Evolutionary conservation across 2,113 vertebrate genomes (phyloP).

Genomic region (Megatriorchis doriae): DNA sequence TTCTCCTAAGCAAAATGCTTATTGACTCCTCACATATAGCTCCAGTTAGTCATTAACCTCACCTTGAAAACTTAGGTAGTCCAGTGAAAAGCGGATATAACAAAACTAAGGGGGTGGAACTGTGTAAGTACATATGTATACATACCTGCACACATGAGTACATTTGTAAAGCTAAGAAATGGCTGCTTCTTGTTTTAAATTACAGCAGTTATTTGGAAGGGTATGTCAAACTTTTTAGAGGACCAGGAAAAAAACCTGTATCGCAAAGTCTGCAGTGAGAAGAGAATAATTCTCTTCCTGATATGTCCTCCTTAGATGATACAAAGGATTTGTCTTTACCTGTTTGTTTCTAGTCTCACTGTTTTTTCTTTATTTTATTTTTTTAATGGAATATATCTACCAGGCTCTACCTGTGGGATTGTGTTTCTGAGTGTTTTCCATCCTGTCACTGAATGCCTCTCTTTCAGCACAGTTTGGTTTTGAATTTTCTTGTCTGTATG

Average conservation of each 20-base stretch:
- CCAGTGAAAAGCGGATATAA: neutral
- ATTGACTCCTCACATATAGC: neutral
- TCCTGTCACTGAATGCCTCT: neutral
- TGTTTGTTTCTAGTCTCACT: neutral
- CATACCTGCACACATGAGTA: neutral
- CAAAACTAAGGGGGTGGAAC: neutral
- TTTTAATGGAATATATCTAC: neutral
- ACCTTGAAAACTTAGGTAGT: neutral
- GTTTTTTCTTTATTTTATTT: too few species aligned
- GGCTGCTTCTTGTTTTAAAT: neutral
- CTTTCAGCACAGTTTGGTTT: neutral
- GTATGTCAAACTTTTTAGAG: neutral
- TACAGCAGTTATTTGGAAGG: neutral
- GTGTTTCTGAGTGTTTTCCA: neutral
- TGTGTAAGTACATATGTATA: neutral
- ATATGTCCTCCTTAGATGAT: neutral
- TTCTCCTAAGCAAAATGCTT: neutral
- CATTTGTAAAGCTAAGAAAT: neutral
- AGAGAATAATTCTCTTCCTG: neutral
- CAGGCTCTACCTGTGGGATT: neutral
- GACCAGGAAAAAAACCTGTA: neutral
- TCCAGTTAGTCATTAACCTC: neutral
- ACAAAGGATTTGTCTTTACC: neutral
- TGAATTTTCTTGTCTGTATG: neutral
- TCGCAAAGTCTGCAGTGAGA: neutral